Conservation (phyloP, 2,113 vertebrate species). For the Cephalopholis sonnerati region DNA sequence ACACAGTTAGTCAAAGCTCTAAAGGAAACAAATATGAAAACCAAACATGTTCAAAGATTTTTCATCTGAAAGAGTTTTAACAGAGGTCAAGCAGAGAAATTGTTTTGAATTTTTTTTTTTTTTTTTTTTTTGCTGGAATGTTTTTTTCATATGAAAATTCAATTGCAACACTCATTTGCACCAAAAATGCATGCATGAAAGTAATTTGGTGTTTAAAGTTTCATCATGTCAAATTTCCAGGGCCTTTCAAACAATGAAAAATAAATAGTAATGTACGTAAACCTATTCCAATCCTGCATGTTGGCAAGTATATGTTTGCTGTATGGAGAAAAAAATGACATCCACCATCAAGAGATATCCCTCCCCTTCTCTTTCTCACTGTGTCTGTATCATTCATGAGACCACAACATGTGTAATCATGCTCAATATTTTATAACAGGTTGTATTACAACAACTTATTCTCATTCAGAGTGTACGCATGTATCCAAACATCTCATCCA, state of each 20-base stretch:
- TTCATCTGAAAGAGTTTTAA: slow-evolving; percentile 16
- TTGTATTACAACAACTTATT: slow-evolving; percentile 84
- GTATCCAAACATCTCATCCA: slow-evolving; percentile 83
- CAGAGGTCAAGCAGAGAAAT: neutral
- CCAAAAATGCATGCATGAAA: too few species aligned
- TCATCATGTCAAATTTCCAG: neutral
- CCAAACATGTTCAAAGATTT: slow-evolving; percentile 33
- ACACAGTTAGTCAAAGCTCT: slow-evolving; percentile 54
- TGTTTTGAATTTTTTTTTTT: neutral
- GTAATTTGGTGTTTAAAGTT: too few species aligned
- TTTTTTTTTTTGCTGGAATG: too few species aligned
- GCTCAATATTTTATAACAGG: slow-evolving; percentile 85
- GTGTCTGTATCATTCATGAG: slow-evolving; percentile 77
- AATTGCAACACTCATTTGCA: too few species aligned
- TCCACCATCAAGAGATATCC: slow-evolving; percentile 24
- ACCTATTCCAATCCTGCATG: neutral
- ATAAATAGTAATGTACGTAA: neutral
- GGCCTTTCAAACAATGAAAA: neutral
- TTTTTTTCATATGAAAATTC: too few species aligned
- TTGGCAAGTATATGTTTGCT: neutral
- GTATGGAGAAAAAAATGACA: slow-evolving; percentile 9
- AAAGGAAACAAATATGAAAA: slow-evolving; percentile 65
- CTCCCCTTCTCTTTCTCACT: slow-evolving; percentile 38
- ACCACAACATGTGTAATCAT: slow-evolving; percentile 81
- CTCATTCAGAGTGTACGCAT: slow-evolving; percentile 83